Conservation (phyloP, 1,140 invertebrate genomes). For the Drosophila pseudoananassae region DNA sequence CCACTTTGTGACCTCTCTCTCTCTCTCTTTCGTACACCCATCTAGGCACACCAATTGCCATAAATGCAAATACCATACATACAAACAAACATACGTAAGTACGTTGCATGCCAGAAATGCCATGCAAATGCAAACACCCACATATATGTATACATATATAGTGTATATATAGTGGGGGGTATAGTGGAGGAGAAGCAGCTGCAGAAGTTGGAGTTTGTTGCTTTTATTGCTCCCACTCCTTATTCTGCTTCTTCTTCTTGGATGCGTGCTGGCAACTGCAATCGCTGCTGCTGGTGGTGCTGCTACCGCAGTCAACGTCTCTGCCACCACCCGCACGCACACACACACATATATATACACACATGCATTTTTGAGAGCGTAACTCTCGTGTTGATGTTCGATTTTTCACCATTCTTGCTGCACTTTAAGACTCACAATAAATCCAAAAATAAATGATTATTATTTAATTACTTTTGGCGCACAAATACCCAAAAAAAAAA, state of each 20-base stretch:
- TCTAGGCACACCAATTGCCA: conserved; percentile 30
- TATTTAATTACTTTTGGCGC: conserved; percentile 54
- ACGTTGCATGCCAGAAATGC: conserved; percentile 48
- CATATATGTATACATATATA: conserved; percentile 1
- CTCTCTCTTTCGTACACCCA: conserved; percentile 10
- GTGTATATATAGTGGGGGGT: background rate
- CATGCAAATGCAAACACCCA: conserved; percentile 48
- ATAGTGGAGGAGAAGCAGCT: conserved; percentile 9
- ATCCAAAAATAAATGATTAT: conserved; percentile 28
- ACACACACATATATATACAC: conserved; percentile 19
- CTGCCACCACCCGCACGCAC: conserved; percentile 49
- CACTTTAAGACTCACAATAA: conserved; percentile 16
- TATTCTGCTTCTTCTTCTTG: conserved; percentile 3
- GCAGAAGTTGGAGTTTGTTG: conserved; percentile 40
- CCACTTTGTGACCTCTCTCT: background rate
- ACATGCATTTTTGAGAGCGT: conserved; percentile 37
- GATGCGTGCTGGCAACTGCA: conserved; percentile 5
- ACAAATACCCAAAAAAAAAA: conserved; percentile 2
- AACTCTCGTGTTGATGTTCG: conserved; percentile 66
- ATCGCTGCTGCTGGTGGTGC: background rate
- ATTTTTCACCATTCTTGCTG: conserved; percentile 74
- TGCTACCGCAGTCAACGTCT: conserved; percentile 8
- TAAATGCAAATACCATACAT: conserved; percentile 28
- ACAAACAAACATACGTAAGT: conserved; percentile 1
- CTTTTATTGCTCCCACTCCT: conserved; percentile 10